Base-by-base conservation (phyloP, 1,140 invertebrate species). In the Cyphomyrmex costatus region DNA sequence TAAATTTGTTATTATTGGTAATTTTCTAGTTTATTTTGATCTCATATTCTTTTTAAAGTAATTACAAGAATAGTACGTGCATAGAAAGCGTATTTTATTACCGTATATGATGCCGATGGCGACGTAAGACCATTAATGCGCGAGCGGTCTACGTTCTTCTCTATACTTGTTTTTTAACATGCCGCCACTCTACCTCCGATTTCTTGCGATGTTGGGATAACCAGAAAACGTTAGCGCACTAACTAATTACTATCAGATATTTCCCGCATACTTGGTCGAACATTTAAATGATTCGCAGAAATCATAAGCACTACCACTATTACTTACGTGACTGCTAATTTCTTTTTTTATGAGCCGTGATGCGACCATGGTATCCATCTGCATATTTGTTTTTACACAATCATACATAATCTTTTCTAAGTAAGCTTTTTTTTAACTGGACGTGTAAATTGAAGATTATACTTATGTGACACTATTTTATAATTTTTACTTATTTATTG, bases 241-340 rank as follows among this genome's bases (percentile, higher is more conserved):
- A 79, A 90, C 92, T 94, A 94, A 94, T 94, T 94, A 92, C 91
- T 89, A 88, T 83, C 87, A 91, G 92, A 92, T 92, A 93, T 93
- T 92, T 70, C 78, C 80, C 86, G 91, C 89, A 63, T 89, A 80
- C 84, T 90, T 89, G 85, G 85, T 79, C 88, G 68, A 89, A 76
- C 86, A 74, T 87, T 91, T 93, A 93, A 94, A 93, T 90, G 90
- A 92, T 94, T 94, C 92, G 78, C 33, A 24, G 91, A 89, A 94
- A 94, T 92, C 88, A 71, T 58, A 87, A 79, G 42, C 21, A 51
- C 77, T 61, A 36, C 73, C 74, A 74, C 63, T 60, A 68, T 76
- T 76, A 60, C 24, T 46, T 46, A 30, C 21, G 24, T 77, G 53
- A 60, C n/a, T 60, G 51, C 3, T 33, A 77, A 77, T 77, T 30